Conservation (phyloP, 2,797 vertebrate genomes). For the Lagocephalus sceleratus region DNA sequence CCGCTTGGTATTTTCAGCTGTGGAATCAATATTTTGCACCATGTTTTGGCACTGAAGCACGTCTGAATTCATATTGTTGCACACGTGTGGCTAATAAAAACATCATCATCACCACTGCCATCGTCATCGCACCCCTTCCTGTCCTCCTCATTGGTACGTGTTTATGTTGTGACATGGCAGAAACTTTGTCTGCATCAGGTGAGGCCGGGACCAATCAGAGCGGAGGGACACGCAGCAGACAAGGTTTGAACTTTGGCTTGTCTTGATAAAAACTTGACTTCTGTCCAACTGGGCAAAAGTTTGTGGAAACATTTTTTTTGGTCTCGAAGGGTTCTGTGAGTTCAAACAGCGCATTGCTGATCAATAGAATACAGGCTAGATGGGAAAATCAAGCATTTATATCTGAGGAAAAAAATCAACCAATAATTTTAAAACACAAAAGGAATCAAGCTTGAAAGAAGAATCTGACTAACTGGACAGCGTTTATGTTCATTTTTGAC, state of each 20-base stretch:
- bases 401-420: neutral
- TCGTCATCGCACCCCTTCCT: constrained; percentile 3
- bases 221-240: constrained; percentile 55
- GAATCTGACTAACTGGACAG: neutral
- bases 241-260: constrained; percentile 65
- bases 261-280: constrained; percentile 43
- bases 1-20: constrained; percentile 3
- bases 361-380: neutral
- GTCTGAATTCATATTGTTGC: constrained; percentile 35
- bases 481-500: neutral
- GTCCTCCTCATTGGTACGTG: neutral
- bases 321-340: neutral
- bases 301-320: constrained; percentile 16
- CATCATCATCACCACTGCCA: neutral
- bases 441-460: neutral
- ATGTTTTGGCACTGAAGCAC: constrained; percentile 35
- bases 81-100: constrained; percentile 45
- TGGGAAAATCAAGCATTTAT: constrained; percentile 3
- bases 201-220: constrained; percentile 60
- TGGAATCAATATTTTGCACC: constrained; percentile 2
- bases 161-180: constrained; percentile 56
- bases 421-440: neutral
- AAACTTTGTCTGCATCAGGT: constrained; percentile 70
- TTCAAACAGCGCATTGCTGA: too few species aligned
- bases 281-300: constrained; percentile 53